Percentiles rank a stretch among this genome's conserved stretches.
Evolutionary conservation across 2,797 vertebrate species (phyloP).

Genomic region (Lacerta viridis): DNA sequence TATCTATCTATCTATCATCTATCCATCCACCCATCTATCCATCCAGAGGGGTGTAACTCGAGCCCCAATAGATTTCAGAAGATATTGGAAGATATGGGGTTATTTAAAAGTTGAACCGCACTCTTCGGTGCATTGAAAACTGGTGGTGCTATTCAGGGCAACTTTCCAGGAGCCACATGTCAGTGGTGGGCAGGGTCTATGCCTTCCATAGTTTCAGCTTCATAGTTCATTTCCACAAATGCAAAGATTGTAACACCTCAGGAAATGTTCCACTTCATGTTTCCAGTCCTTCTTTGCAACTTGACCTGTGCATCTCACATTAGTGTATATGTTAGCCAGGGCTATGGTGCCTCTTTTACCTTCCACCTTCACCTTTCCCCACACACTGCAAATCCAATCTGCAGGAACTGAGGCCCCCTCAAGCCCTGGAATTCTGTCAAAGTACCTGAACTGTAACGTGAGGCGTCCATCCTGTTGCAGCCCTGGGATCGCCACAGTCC

Average conservation of each 20-base stretch:
- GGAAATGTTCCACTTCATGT: not conserved
- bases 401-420: not conserved
- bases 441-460: not conserved
- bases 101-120: not conserved
- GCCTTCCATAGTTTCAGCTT: not conserved
- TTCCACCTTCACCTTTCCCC: not conserved
- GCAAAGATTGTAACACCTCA: not conserved
- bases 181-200: no score
- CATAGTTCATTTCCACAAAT: not conserved
- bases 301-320: not conserved
- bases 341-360: not conserved
- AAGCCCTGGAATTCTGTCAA: conserved; percentile 3
- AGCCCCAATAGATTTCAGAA: conserved; percentile 10
- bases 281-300: not conserved
- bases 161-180: no score
- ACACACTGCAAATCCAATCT: not conserved
- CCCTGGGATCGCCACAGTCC: not conserved
- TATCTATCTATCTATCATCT: no score
- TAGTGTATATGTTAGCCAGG: no score
- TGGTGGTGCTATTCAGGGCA: not conserved
- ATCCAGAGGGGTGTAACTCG: no score
- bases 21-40: no score
- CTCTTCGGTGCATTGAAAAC: not conserved
- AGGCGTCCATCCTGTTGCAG: not conserved
- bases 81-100: not conserved